phyloP scores from a whole-genome alignment of 2,113 vertebrate species.

The Circaetus cinerascens region DNA sequence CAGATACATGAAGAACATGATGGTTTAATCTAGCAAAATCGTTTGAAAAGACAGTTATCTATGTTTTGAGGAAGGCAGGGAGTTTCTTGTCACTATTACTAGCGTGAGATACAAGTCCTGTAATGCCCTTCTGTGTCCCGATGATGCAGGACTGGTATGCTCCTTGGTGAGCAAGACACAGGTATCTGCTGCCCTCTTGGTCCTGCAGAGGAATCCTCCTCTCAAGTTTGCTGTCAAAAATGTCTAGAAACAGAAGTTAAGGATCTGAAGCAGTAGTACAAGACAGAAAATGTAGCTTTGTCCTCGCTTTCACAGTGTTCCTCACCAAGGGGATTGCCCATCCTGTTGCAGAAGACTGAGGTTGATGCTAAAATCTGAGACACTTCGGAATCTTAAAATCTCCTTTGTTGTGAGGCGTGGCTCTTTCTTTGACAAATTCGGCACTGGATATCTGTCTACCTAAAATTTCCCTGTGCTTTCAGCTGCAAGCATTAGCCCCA shows the following conservation, averaged over 20 bases:
- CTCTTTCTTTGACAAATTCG: not conserved
- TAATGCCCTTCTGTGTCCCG: rapidly evolving
- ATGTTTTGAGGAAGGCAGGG: not conserved
- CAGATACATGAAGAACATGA: not conserved
- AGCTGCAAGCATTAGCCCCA: not conserved
- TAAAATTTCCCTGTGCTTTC: not conserved
- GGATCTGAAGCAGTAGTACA: not conserved
- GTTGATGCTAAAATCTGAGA: not conserved
- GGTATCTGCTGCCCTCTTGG: not conserved
- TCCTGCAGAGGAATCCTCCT: not conserved
- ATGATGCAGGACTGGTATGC: not conserved
- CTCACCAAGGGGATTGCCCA: not conserved
- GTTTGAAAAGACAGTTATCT: not conserved
- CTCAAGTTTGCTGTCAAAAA: not conserved
- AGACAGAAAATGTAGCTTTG: not conserved
- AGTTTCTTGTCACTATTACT: not conserved
- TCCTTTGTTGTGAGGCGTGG: not conserved
- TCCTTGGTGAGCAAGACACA: not conserved
- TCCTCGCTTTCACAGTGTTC: not conserved
- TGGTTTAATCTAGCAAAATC: not conserved
- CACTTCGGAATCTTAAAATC: not conserved
- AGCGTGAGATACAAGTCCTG: not conserved
- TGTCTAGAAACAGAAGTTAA: not conserved
- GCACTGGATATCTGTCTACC: not conserved
- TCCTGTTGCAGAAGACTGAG: not conserved